Conservation (phyloP, 1,140 invertebrate genomes). For the Stegodyphus mimosarum region DNA sequence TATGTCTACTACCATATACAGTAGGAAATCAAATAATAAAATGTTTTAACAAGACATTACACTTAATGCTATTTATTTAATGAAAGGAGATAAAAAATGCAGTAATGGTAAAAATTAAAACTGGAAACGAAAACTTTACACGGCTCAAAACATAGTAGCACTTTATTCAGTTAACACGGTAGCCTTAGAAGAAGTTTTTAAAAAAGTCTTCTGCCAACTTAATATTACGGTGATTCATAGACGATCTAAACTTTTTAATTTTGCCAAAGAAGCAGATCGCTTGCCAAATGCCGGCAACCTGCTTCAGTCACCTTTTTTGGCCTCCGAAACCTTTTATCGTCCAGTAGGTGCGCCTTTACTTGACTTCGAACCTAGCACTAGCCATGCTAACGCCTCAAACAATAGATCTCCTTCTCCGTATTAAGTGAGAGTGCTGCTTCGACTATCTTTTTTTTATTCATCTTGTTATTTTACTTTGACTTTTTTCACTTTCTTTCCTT, state of each 20-base stretch:
- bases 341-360: constrained; percentile 30
- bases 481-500: constrained; percentile 40
- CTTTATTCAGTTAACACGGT: no score
- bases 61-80: no score
- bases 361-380: constrained; percentile 37
- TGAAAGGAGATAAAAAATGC: no score
- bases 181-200: no score
- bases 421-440: constrained; percentile 50
- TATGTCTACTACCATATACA: no score
- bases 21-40: no score
- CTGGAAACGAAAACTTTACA: no score
- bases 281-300: constrained; percentile 17
- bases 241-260: neutral
- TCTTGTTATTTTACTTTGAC: constrained; percentile 35
- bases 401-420: constrained; percentile 51
- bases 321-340: constrained; percentile 53
- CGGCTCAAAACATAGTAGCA: no score
- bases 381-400: constrained; percentile 38
- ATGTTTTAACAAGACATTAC: no score
- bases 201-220: no score
- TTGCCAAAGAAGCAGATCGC: constrained; percentile 13
- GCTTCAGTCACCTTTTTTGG: neutral
- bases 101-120: no score
- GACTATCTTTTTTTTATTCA: constrained; percentile 16
- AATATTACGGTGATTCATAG: no score